These are phyloP conservation scores for Limanda limanda DNA, from an alignment of 2,113 vertebrate genomes.

Conservation along the genomic window DNA sequence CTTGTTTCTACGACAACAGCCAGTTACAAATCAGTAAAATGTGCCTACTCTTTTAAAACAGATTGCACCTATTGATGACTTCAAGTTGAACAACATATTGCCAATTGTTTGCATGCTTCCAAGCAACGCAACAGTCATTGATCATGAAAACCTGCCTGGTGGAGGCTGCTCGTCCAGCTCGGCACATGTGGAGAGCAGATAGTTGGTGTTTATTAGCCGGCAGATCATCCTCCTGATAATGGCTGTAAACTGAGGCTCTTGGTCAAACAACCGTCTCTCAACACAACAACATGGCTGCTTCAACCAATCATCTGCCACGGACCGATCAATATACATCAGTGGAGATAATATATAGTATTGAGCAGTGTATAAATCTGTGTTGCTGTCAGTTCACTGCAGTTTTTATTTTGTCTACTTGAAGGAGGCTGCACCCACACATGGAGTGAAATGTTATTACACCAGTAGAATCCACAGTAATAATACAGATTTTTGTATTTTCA, in stretches of 20 bases:
- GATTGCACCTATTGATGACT: slow-evolving; percentile 1
- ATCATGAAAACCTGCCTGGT: slow-evolving; percentile 19
- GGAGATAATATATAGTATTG: slow-evolving; percentile 63
- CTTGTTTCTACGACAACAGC: slow-evolving; percentile 21
- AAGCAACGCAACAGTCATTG: slow-evolving; percentile 25
- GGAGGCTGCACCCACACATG: slow-evolving; percentile 14
- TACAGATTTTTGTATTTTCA: slow-evolving; percentile 6
- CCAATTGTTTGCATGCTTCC: neutral
- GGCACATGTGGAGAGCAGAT: slow-evolving; percentile 27
- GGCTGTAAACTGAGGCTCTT: slow-evolving; percentile 19
- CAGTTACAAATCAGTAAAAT: slow-evolving; percentile 9
- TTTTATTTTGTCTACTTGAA: slow-evolving; percentile 58
- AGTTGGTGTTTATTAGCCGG: slow-evolving; percentile 26
- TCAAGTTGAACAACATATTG: slow-evolving; percentile 13
- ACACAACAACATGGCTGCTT: slow-evolving; percentile 37
- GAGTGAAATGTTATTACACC: slow-evolving; percentile 6
- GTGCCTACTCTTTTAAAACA: neutral
- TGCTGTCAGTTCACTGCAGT: slow-evolving; percentile 53
- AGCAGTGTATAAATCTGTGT: slow-evolving; percentile 64
- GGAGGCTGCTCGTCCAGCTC: slow-evolving; percentile 12
- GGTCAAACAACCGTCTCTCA: slow-evolving; percentile 46
- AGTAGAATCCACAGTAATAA: slow-evolving; percentile 15
- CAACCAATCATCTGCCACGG: slow-evolving; percentile 52
- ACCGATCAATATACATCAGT: slow-evolving; percentile 70
- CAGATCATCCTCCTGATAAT: slow-evolving; percentile 40